Conservation (phyloP, 2,888 invertebrate genomes). For the Melanophora roralis region DNA sequence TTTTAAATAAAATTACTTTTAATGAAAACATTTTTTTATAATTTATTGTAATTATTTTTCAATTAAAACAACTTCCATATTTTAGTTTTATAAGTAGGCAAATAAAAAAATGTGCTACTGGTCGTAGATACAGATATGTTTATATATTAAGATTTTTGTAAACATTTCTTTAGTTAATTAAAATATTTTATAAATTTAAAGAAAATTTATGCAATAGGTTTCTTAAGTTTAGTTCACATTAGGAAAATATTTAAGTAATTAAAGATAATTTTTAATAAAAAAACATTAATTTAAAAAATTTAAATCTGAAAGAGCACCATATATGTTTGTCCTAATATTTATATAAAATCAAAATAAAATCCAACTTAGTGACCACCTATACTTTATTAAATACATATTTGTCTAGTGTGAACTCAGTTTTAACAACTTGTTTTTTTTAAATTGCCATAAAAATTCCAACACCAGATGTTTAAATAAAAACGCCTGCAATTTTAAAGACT, state of each 20-base stretch:
- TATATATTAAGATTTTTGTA: slow-evolving; percentile 11
- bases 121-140: slow-evolving; percentile 26
- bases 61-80: slow-evolving; percentile 46
- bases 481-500: slow-evolving; percentile 7
- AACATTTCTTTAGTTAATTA: background rate
- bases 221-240: too few relatives aligned
- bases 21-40: slow-evolving; percentile 8
- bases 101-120: slow-evolving; percentile 6
- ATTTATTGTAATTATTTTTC: slow-evolving; percentile 45
- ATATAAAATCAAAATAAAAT: too few relatives aligned
- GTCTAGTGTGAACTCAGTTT: too few relatives aligned
- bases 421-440: slow-evolving; percentile 32
- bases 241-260: too few relatives aligned
- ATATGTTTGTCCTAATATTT: too few relatives aligned
- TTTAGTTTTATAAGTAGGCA: slow-evolving; percentile 8
- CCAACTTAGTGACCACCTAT: too few relatives aligned
- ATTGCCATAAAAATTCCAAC: slow-evolving; percentile 33
- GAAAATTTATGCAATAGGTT: slow-evolving; percentile 29
- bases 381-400: too few relatives aligned
- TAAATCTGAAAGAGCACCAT: too few relatives aligned
- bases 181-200: background rate
- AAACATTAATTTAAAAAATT: too few relatives aligned
- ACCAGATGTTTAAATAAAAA: slow-evolving; percentile 55
- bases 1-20: background rate
- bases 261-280: too few relatives aligned